Conservation (phyloP, 2,113 vertebrate species). For the Perognathus longimembris region DNA sequence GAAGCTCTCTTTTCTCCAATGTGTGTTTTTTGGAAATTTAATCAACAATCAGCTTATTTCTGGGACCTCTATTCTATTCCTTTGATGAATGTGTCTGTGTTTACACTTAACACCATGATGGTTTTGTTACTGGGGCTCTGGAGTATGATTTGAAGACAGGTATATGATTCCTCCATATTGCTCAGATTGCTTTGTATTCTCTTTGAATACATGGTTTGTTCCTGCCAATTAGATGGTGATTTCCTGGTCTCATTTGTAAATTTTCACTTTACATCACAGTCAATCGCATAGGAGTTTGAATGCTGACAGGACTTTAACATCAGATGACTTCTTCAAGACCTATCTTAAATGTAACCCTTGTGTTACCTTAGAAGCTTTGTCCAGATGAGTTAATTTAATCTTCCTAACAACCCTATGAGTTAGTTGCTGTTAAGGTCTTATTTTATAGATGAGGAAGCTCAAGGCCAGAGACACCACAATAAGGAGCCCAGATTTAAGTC, state of each 20-base stretch:
- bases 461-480: not conserved
- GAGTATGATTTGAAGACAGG: no score
- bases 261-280: not conserved
- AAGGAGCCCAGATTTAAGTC: not conserved
- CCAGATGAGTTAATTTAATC: not conserved
- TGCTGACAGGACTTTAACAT: not conserved
- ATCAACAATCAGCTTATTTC: no score
- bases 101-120: no score
- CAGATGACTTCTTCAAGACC: not conserved
- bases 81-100: no score
- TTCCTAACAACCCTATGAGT: not conserved
- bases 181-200: not conserved
- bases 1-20: no score
- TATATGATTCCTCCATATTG: no score
- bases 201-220: not conserved
- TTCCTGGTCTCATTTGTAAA: not conserved
- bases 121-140: no score
- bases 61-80: no score
- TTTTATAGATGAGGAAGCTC: slow-evolving; percentile 16
- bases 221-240: not conserved
- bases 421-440: not conserved
- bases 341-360: not conserved
- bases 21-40: no score
- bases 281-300: not conserved
- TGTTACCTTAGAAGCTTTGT: not conserved